A percentile compares a stretch with the other conserved stretches of the same genome.
Conservation (phyloP, 1,140 invertebrate genomes). For the Aphelinus certus region DNA sequence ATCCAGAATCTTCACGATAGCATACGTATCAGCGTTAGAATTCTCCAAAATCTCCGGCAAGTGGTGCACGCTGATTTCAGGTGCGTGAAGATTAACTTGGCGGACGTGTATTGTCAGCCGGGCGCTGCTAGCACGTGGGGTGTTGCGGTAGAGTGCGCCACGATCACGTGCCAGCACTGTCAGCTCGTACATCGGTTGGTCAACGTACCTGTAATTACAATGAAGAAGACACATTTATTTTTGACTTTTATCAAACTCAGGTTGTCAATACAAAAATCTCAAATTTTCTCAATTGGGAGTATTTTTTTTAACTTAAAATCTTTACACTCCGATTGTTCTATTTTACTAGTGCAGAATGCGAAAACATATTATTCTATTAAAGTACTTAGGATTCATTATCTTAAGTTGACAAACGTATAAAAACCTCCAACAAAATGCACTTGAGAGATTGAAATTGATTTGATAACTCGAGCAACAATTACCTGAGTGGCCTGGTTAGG, state of each 20-base stretch:
- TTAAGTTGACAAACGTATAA: no score
- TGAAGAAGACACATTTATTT: not conserved
- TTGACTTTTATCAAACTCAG: no score
- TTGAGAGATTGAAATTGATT: constrained; percentile 19
- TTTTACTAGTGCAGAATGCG: no score
- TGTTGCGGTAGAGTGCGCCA: constrained; percentile 73
- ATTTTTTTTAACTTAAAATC: no score
- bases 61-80: constrained; percentile 82
- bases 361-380: no score
- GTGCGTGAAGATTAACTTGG: constrained; percentile 87
- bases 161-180: constrained; percentile 85
- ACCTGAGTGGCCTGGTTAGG: constrained; percentile 80
- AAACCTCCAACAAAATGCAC: no score
- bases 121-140: constrained; percentile 74
- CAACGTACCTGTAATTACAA: constrained; percentile 66
- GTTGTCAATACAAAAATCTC: no score
- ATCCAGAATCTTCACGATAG: constrained; percentile 87
- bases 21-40: constrained; percentile 87
- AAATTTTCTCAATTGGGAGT: no score
- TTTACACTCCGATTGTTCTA: no score
- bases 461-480: constrained; percentile 32
- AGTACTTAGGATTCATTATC: no score
- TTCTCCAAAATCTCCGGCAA: constrained; percentile 86
- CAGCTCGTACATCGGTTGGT: constrained; percentile 77
- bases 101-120: constrained; percentile 80